These are phyloP conservation scores for Progne subis DNA, from an alignment of 2,113 vertebrate species.

Conservation along the genomic window DNA sequence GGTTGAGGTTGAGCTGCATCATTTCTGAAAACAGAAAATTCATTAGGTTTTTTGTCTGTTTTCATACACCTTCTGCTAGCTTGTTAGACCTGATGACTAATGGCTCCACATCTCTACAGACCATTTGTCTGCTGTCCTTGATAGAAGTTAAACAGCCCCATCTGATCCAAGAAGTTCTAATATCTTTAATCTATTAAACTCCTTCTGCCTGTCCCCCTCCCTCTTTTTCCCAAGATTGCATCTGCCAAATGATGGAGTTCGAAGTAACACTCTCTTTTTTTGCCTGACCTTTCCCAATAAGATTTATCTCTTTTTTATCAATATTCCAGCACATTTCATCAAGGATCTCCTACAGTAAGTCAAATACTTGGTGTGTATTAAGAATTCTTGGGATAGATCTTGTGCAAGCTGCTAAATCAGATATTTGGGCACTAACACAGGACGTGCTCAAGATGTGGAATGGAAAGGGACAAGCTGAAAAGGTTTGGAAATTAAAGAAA, in stretches of 20 bases:
- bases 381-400: not conserved
- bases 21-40: not conserved
- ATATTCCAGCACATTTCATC: not conserved
- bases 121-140: not conserved
- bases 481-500: not conserved
- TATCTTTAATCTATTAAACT: not conserved
- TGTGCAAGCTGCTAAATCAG: not conserved
- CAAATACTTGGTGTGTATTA: not conserved
- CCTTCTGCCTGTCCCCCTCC: not conserved
- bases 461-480: not conserved
- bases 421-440: not conserved
- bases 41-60: not conserved
- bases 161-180: not conserved
- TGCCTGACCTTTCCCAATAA: not conserved
- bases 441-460: not conserved
- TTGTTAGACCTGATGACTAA: not conserved
- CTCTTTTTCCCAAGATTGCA: not conserved
- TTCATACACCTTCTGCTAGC: not conserved
- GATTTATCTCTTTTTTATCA: conserved; percentile 2
- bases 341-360: not conserved
- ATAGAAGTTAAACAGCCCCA: not conserved
- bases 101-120: not conserved
- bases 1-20: not conserved
- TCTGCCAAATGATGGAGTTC: not conserved
- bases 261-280: not conserved